These are phyloP conservation scores for Drosophila athabasca DNA, from an alignment of 1,140 invertebrate species.

Conservation along the genomic window DNA sequence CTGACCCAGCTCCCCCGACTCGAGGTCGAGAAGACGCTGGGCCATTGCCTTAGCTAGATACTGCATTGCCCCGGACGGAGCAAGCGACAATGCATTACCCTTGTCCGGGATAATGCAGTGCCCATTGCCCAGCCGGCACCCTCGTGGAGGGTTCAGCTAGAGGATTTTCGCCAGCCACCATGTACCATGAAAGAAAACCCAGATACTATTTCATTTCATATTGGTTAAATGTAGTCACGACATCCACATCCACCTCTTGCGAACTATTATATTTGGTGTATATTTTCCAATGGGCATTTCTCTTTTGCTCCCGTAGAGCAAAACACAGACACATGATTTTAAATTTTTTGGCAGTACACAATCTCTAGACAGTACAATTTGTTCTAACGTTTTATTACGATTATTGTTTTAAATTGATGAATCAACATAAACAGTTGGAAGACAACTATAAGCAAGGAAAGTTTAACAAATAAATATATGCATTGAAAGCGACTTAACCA, in stretches of 20 bases:
- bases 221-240: slow-evolving; percentile 5
- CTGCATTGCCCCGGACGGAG: no score
- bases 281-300: slow-evolving; percentile 31
- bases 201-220: slow-evolving; percentile 3
- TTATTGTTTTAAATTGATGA: slow-evolving; percentile 71
- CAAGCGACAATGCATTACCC: no score
- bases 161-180: no score
- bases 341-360: slow-evolving; percentile 44
- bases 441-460: slow-evolving; percentile 61
- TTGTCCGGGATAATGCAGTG: no score
- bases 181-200: slow-evolving; percentile 6
- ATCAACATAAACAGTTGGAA: slow-evolving; percentile 59
- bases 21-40: no score
- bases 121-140: no score
- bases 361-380: slow-evolving; percentile 75
- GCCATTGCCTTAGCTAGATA: no score
- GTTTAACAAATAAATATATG: slow-evolving; percentile 75
- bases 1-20: no score
- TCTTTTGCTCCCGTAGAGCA: slow-evolving; percentile 22
- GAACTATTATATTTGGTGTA: slow-evolving; percentile 10
- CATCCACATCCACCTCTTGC: slow-evolving; percentile 1
- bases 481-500: slow-evolving; percentile 40
- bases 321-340: slow-evolving; percentile 30
- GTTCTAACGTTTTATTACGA: slow-evolving; percentile 68
- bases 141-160: no score